Base-by-base conservation (phyloP, 2,888 invertebrate genomes). In the Syrphus vitripennis region DNA sequence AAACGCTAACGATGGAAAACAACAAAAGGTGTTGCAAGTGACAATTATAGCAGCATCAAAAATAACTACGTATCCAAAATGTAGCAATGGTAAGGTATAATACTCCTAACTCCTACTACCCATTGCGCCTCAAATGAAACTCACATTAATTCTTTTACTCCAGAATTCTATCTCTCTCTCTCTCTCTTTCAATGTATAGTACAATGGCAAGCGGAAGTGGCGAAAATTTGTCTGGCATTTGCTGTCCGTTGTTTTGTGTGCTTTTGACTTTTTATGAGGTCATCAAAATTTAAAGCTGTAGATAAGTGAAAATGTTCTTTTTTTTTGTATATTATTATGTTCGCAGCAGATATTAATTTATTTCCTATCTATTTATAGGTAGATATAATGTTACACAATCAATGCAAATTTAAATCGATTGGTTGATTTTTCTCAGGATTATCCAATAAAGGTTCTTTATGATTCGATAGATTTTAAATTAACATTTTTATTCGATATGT, bases 11-110 rank as follows among this genome's bases (percentile, higher is more conserved):
- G 59, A 59, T 37, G 34, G 14, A 59, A 57, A 59, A 59, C 59
- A 37, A 21, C 59, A 59, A 59, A 59, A 59, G 59, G 59, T 59
- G 59, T 59, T 59, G 59, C 59, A 59, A 59, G 34, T 59, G 59
- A 59, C 59, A 59, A 59, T 59, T 59, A 59, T 37, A 59, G 37
- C 34, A 4, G 59, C 57, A 59, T 59, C 59, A 59, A 59, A 59
- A 59, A 59, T 21, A 59, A 59, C 59, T 34, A 59, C 37, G 34
- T 59, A 37, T 59, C 59, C 59, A 34, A 59, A 59, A 59, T 34
- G 59, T 59, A 59, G 34, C 19, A 34, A 37, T 31, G 29, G 5
- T 4, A 21, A 34, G 21, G 21, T 21, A 55, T 10, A 34, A 34
- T 59, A 37, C 21, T 9, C 37, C 14, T 21, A 14, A 5, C 21